phyloP scores from a whole-genome alignment of 2,888 invertebrate species.

The Pantelozetes paolii region DNA sequence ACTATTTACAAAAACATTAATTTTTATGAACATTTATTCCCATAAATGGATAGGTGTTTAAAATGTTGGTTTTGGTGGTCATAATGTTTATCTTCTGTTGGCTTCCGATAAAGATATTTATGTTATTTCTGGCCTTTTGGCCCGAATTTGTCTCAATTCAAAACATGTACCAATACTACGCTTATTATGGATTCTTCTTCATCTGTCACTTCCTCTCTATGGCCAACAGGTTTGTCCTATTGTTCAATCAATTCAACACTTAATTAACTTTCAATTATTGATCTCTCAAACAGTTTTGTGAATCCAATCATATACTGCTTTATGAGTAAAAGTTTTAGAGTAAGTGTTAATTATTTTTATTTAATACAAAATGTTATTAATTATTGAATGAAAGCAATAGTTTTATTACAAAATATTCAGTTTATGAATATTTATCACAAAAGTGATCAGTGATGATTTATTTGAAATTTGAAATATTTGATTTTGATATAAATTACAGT shows the following conservation, averaged over 20 bases:
- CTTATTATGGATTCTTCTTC: constrained; percentile 35
- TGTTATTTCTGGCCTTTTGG: constrained; percentile 35
- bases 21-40: background rate
- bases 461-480: too few relatives aligned
- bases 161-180: constrained; percentile 25
- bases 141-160: constrained; percentile 32
- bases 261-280: background rate
- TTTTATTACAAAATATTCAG: too few relatives aligned
- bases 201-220: constrained; percentile 38
- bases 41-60: constrained; percentile 28
- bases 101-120: constrained; percentile 40
- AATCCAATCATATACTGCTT: constrained; percentile 41
- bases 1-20: background rate
- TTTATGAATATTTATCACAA: too few relatives aligned
- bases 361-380: too few relatives aligned
- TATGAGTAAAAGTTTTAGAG: constrained; percentile 41
- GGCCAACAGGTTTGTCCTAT: constrained; percentile 27
- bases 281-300: constrained; percentile 28
- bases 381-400: too few relatives aligned
- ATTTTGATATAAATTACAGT: too few relatives aligned
- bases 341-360: constrained; percentile 23
- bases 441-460: too few relatives aligned
- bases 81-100: constrained; percentile 38
- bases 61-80: constrained; percentile 38
- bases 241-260: background rate